Evolutionary conservation across 2,888 invertebrate genomes (phyloP).

Genomic region (Eilema caniola): DNA sequence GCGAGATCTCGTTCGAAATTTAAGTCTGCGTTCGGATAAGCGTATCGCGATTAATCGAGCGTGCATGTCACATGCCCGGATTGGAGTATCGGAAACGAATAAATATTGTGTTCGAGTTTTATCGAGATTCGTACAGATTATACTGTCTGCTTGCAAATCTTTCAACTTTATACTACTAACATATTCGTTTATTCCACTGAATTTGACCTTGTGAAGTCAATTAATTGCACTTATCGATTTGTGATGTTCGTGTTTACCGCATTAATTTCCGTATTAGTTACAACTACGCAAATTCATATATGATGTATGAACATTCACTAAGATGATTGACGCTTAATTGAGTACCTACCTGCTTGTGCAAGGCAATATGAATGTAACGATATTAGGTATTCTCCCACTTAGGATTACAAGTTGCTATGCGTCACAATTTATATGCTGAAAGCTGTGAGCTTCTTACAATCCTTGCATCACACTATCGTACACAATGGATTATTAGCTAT

Average conservation of each 20-base stretch:
- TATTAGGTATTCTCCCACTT: not conserved
- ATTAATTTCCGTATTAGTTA: conserved; percentile 6
- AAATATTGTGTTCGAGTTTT: conserved; percentile 34
- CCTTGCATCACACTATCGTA: not conserved
- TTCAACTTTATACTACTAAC: not conserved
- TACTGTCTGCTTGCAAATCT: conserved; percentile 18
- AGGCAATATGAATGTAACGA: conserved; percentile 6
- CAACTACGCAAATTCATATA: not conserved
- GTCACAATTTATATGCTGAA: not conserved
- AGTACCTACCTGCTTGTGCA: not conserved
- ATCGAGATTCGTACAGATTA: conserved; percentile 40
- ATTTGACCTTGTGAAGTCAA: conserved; percentile 37
- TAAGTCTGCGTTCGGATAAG: conserved; percentile 55
- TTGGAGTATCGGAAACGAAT: conserved; percentile 54
- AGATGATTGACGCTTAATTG: conserved; percentile 12
- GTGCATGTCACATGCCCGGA: conserved; percentile 55
- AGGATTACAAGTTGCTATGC: not conserved
- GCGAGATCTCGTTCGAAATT: conserved; percentile 59
- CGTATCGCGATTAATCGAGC: conserved; percentile 58
- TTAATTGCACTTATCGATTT: conserved; percentile 35
- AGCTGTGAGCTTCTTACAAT: not conserved
- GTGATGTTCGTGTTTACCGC: conserved; percentile 2
- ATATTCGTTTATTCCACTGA: not conserved
- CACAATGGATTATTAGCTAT: not conserved
- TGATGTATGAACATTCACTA: not conserved